These are phyloP conservation scores for Percopsis omiscomaycus DNA, from an alignment of 2,797 vertebrate genomes.

Conservation along the genomic window DNA sequence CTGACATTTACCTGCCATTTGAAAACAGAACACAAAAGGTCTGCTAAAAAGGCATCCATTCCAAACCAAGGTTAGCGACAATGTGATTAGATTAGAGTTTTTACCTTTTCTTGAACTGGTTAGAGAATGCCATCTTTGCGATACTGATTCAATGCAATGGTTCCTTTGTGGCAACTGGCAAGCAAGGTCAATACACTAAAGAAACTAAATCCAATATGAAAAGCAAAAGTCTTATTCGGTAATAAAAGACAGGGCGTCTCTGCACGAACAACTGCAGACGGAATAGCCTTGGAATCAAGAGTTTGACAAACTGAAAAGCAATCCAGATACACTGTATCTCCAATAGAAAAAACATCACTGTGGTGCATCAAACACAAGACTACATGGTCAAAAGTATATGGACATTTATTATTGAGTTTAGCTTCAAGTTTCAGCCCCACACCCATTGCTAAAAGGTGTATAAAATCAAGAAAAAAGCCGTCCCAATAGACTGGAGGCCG, in stretches of 20 bases:
- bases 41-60: background rate
- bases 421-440: too few relatives aligned
- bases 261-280: background rate
- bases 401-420: background rate
- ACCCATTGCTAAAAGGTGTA: too few relatives aligned
- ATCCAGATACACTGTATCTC: too few relatives aligned
- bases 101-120: background rate
- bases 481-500: too few relatives aligned
- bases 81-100: too few relatives aligned
- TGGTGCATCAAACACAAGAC: background rate
- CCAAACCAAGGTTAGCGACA: background rate
- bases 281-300: background rate
- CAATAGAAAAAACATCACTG: background rate
- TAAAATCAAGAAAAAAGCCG: too few relatives aligned
- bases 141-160: constrained; percentile 30
- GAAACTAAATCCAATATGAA: constrained; percentile 23
- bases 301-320: background rate
- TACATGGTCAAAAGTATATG: background rate
- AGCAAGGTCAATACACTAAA: constrained; percentile 29
- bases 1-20: constrained; percentile 69
- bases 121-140: constrained; percentile 3
- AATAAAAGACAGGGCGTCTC: background rate
- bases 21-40: constrained; percentile 14
- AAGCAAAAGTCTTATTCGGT: constrained; percentile 23
- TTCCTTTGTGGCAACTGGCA: constrained; percentile 23